Evolutionary conservation across 64 coral and sea anemone genomes (phyloP).

Genomic region (Pocillopora damicornis): DNA sequence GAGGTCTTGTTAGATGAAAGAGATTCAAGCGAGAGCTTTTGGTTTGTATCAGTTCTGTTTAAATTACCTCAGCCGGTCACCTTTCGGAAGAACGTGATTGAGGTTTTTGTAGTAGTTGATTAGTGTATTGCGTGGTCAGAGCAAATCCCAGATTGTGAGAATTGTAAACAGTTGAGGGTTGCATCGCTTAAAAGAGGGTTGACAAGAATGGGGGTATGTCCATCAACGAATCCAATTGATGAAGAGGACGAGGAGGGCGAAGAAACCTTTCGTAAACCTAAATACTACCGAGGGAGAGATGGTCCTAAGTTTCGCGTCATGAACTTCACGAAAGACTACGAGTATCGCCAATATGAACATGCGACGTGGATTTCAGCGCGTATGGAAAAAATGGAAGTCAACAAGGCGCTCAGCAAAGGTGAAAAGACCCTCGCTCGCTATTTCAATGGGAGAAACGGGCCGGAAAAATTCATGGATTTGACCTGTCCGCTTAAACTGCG

Average conservation of each 20-base stretch:
- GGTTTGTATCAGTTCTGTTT: too few species aligned
- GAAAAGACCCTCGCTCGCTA: slow-evolving; percentile 63
- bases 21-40: too few species aligned
- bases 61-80: too few species aligned
- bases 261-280: slow-evolving; percentile 52
- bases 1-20: too few species aligned
- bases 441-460: slow-evolving; percentile 73
- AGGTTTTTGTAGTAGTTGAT: too few species aligned
- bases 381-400: slow-evolving; percentile 33
- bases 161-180: not conserved
- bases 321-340: slow-evolving; percentile 75
- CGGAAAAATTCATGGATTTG: slow-evolving; percentile 62
- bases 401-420: slow-evolving; percentile 59
- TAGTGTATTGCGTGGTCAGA: too few species aligned
- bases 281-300: slow-evolving; percentile 64
- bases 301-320: slow-evolving; percentile 73
- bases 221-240: slow-evolving; percentile 26
- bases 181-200: not conserved
- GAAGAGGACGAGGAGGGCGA: slow-evolving; percentile 45
- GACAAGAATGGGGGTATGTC: slow-evolving; percentile 60
- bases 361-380: slow-evolving; percentile 80
- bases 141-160: too few species aligned
- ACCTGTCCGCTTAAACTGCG: slow-evolving; percentile 76
- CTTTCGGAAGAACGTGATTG: too few species aligned
- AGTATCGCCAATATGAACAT: slow-evolving; percentile 66